Percentiles rank a stretch among this genome's conserved stretches.
phyloP scores from a whole-genome alignment of 2,888 invertebrate species.

The Drosophila stalkeri region DNA sequence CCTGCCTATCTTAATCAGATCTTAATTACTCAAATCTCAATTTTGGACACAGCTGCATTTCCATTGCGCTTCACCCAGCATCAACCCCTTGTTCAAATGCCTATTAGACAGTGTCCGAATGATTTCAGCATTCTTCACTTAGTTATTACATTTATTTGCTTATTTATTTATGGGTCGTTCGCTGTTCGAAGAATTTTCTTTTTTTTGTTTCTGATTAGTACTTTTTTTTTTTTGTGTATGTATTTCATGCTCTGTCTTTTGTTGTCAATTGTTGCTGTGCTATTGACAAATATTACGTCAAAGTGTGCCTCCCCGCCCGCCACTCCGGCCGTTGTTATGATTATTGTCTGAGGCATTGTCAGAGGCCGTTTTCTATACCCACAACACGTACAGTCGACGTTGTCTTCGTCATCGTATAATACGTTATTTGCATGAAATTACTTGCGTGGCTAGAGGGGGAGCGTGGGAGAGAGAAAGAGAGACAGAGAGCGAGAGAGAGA shows the following conservation, averaged over 20 bases:
- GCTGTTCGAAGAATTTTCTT: background rate
- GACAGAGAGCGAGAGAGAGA: background rate
- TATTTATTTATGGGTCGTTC: conserved; percentile 61
- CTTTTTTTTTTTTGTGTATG: background rate
- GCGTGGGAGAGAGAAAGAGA: background rate
- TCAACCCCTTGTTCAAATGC: conserved; percentile 6
- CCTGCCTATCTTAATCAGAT: conserved; percentile 53
- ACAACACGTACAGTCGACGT: conserved; percentile 69
- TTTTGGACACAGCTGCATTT: conserved; percentile 39
- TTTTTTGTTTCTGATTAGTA: conserved; percentile 11
- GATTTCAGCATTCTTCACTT: conserved; percentile 67
- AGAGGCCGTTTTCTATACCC: conserved; percentile 66
- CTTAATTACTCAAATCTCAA: conserved; percentile 49
- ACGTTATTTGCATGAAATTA: conserved; percentile 79
- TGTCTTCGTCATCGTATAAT: conserved; percentile 63
- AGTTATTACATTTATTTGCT: conserved; percentile 71
- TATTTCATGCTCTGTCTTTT: conserved; percentile 33
- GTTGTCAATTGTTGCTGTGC: conserved; percentile 73
- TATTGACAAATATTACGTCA: conserved; percentile 74
- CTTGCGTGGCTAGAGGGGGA: conserved; percentile 38
- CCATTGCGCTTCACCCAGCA: conserved; percentile 16
- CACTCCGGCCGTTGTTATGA: conserved; percentile 65
- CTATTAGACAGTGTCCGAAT: conserved; percentile 17
- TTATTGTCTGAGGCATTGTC: conserved; percentile 71
- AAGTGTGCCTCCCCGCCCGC: conserved; percentile 8